Evolutionary conservation across 35 echinoderm and acorn worm genomes (phyloP), one percentile per base, ranked within the genome.

Genomic region (Strongylocentrotus purpuratus): DNA sequence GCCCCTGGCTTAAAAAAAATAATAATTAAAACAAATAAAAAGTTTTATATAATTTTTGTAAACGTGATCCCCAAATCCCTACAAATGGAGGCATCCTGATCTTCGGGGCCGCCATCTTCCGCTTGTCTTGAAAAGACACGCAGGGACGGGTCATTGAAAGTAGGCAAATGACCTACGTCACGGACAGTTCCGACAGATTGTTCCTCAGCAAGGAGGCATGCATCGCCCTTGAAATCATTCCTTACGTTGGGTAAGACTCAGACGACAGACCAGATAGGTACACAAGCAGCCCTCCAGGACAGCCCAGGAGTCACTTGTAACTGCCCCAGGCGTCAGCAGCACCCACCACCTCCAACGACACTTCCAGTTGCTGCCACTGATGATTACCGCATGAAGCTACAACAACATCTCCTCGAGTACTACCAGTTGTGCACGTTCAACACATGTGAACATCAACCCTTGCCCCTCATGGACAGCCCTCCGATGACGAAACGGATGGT

Each of bases 381-480:
- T 1, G 96, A 52, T 20, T 95, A 97, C 47, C 59, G 96, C 11
- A 47, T 46, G 85, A 85, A 33, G 22, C 90, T 95, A 7, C 46
- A 97, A 48, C 31, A 87, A 25, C 94, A 32, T 32, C 87, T 97
- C 2, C 91, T 97, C 10, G 94, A 97, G 17, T 71, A 94, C 33
- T 97, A 95, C 46, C n/a, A 31, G 31, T 87, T 88, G 3, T 95
- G 96, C 96, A 95, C 96, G 20, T 96, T 96, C 94, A 96, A 96
- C 32, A 85, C 87, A 0, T 94, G 96, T 88, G 90, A 95, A 46
- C 96, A 95, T 35, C 96, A 95, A 50, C 88, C 88, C n/a, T 41
- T 97, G 2, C 94, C 94, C 20, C 95, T 85, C 86, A 96, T 95
- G 96, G 28, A 85, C 92, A 94, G 94, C n/a, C 94, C 94, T 17